Conservation (phyloP, 1,140 invertebrate genomes). For the Brachionus asplanchnoidis region DNA sequence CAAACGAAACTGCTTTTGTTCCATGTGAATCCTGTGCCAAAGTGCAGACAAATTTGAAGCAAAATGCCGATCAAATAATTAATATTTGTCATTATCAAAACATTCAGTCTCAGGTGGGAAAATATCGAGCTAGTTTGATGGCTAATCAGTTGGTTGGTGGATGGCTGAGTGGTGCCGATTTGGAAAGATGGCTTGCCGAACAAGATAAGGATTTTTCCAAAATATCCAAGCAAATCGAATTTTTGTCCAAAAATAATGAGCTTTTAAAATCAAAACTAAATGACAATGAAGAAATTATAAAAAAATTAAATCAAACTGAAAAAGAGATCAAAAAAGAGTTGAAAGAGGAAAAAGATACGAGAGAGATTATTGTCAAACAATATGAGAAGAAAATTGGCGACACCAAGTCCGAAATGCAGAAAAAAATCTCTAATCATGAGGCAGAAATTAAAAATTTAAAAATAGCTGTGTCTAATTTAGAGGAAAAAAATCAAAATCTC, state of each 20-base stretch:
- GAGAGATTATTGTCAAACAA: background rate
- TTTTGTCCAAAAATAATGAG: slow-evolving; percentile 22
- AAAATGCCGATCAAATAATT: slow-evolving; percentile 32
- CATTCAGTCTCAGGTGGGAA: background rate
- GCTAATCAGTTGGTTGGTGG: slow-evolving; percentile 31
- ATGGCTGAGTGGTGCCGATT: slow-evolving; percentile 3
- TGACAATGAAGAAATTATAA: background rate
- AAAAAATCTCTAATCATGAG: background rate
- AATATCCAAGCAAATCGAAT: slow-evolving; percentile 33
- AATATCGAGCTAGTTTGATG: slow-evolving; percentile 18
- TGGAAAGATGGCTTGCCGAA: slow-evolving; percentile 7
- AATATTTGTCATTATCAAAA: slow-evolving; percentile 35
- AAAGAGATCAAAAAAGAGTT: background rate
- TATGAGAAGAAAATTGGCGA: slow-evolving; percentile 38
- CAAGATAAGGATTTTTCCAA: slow-evolving; percentile 25
- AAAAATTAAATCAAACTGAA: background rate
- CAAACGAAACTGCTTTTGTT: slow-evolving; percentile 30
- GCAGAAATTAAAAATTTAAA: slow-evolving; percentile 27
- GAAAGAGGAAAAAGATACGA: slow-evolving; percentile 28
- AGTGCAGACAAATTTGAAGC: slow-evolving; percentile 26
- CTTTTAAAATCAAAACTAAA: background rate
- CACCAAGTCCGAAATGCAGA: background rate
- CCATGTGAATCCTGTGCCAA: slow-evolving; percentile 41
- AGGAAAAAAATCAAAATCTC: slow-evolving; percentile 20
- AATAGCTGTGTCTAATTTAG: background rate